These are phyloP conservation scores for Eidolon helvum DNA, from an alignment of 2,113 vertebrate genomes.

Conservation along the genomic window DNA sequence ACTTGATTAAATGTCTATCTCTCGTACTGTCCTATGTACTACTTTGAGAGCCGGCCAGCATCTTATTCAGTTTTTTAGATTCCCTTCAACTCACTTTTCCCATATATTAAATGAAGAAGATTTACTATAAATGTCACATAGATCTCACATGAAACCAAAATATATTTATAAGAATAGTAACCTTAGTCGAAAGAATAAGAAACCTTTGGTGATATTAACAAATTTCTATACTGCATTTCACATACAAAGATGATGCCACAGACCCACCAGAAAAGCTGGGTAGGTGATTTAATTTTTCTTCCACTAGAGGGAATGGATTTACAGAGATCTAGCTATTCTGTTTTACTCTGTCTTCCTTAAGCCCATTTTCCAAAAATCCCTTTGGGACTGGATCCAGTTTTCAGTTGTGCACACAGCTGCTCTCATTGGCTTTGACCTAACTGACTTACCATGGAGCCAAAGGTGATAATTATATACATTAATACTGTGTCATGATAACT, in stretches of 20 bases:
- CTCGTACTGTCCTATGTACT: background rate
- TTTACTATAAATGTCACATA: background rate
- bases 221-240: background rate
- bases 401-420: background rate
- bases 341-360: background rate
- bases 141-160: background rate
- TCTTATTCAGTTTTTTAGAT: background rate
- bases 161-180: background rate
- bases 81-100: background rate
- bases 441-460: background rate
- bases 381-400: constrained; percentile 3
- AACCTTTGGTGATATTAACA: background rate
- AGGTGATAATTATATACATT: background rate
- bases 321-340: background rate
- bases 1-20: background rate
- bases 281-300: background rate
- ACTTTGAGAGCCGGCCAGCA: background rate
- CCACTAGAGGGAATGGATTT: background rate
- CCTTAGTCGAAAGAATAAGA: background rate
- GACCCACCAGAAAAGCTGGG: background rate
- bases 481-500: background rate
- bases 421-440: background rate
- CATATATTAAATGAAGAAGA: background rate
- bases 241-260: background rate
- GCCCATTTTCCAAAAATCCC: constrained; percentile 22